Evolutionary conservation across 2,797 vertebrate genomes (phyloP), one percentile per base, ranked within the genome.

Genomic region (Salmo trutta): DNA sequence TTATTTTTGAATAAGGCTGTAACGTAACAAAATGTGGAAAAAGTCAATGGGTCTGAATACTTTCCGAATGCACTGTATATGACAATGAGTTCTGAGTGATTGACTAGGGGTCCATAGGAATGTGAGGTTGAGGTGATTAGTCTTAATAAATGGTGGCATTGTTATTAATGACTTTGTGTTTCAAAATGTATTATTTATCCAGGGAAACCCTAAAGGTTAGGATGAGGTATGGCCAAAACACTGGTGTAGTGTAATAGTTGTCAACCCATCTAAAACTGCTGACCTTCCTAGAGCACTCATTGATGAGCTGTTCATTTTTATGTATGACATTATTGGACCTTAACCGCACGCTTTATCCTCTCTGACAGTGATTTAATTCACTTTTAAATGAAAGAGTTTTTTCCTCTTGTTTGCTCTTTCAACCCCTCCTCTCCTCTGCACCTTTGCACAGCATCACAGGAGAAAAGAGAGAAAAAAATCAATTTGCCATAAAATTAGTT

Each of bases 321-420:
- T 85, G 90, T 91, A 81, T 85, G 88, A 91, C 88, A 89, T 87
- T 83, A 91, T 85, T 85, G 87, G 81, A 92, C 90, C 84, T 85
- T 86, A 91, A 91, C 81, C 77, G 52, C 82, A 66, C 85, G 83
- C 71, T 84, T 91, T 88, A 89, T 90, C 88, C 86, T 82, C 76
- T 0, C 87, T 90, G 91, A 91, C 88, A 90, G 83, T 77, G 87
- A 92, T 93, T 93, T 92, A 89, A 94, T 93, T 92, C 87, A 82
- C 85, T 83, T 89, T 91, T 91, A 91, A 93, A 91, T 87, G 82
- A 88, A 91, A 85, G 79, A 77, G 82, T 73, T 78, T 31, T 67
- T 62, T 67, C 12, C 17, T 4, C 52, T 19, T 21, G 59, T 85
- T 82, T 62, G 8, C n/a, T 24, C 19, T 59, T 59, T 59, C 56